Evolutionary conservation across 2,113 vertebrate species (phyloP), one percentile per base, ranked within the genome.

Genomic region (Oostethus manadensis): DNA sequence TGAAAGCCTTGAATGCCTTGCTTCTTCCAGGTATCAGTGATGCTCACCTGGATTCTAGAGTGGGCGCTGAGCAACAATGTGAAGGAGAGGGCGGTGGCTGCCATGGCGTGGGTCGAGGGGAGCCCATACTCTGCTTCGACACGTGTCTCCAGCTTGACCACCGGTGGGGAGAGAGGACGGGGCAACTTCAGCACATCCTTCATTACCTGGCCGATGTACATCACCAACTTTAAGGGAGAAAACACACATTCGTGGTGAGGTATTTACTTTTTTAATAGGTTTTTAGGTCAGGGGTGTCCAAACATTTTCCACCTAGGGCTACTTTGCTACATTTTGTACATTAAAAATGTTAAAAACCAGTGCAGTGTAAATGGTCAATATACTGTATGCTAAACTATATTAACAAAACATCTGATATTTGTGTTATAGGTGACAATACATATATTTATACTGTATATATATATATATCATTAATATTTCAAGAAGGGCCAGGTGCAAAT

Each of bases 21-120:
- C 20, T 48, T 1, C 17, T 48, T 17, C 8, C 46, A n/a, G 17
- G 17, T 48, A 0, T n/a, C 15, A 4, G 33, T 18, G 8, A 18
- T 1, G 21, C 68, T 79, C 58, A 99, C 97, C 93, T 97, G 88
- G 60, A 98, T 89, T 49, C 91, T 91, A 64, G 92, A 82, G 8
- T 56, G 51, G 3, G 95, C 93, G 0, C 93, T 93, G 14, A 91
- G 72, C 14, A 98, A 77, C 4, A 97, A 80, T 0, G 93, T 94
- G 81, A 96, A 99, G 65, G 92, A 93, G 60, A 99, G 96, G 72
- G 92, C 80, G 0, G 92, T 97, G 47, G 96, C 92, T 0, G 94
- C 94, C 93, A 99, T 99, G 82, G 94, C 93, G 0, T 99, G 97
- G 18, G 97, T 99, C 56, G 96, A 99, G 0, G 96, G 96, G 83